A percentile compares a stretch with the other conserved stretches of the same genome.
Evolutionary conservation across 64 coral and sea anemone genomes (phyloP).

Genomic region (Montipora foliosa): DNA sequence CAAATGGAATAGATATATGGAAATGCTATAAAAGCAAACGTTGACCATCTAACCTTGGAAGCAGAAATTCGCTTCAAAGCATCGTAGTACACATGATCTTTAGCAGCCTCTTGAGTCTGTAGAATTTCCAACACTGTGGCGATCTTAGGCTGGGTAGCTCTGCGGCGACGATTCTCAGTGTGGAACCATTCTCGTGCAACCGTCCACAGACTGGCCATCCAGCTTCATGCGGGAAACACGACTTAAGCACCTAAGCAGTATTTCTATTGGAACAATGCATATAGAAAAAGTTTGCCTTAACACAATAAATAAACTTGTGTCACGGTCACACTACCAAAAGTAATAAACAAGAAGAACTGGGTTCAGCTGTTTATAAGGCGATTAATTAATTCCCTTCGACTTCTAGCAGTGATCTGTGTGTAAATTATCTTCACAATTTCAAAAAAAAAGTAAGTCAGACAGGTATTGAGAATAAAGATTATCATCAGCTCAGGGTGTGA

Average conservation of each 20-base stretch:
- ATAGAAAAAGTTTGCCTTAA: not conserved
- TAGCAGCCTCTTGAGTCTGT: constrained; percentile 67
- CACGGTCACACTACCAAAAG: constrained; percentile 37
- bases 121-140: constrained; percentile 40
- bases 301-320: constrained; percentile 26
- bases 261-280: not conserved
- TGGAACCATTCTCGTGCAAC: constrained; percentile 34
- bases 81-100: constrained; percentile 74
- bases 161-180: not conserved
- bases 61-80: constrained; percentile 62
- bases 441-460: too few species aligned
- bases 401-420: too few species aligned
- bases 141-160: constrained; percentile 5
- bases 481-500: too few species aligned
- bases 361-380: too few species aligned
- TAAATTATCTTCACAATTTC: too few species aligned
- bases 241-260: not conserved
- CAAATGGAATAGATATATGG: too few species aligned
- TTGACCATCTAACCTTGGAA: constrained; percentile 14
- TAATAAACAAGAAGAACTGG: not conserved
- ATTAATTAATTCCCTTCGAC: too few species aligned
- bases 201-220: constrained; percentile 34
- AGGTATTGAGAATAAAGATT: too few species aligned
- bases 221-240: not conserved
- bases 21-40: too few species aligned